Percentiles rank a stretch among this genome's conserved stretches.
Conservation (phyloP, 2,888 invertebrate genomes). For the Atethmia centrago region DNA sequence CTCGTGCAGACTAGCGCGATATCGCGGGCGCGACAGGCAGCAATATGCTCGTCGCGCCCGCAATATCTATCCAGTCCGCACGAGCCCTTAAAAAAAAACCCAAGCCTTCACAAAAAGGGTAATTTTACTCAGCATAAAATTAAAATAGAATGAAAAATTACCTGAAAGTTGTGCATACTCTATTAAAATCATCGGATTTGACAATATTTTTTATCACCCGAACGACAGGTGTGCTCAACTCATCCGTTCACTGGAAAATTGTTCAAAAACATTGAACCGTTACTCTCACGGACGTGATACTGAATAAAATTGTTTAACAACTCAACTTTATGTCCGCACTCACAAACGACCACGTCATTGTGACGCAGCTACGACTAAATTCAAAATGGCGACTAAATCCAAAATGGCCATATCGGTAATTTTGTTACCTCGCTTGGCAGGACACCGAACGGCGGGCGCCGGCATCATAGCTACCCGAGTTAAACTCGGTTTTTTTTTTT, state of each 20-base stretch:
- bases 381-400: constrained; percentile 35
- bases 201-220: not conserved
- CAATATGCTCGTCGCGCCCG: no score
- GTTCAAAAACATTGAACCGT: not conserved
- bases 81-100: not conserved
- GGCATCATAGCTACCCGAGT: constrained; percentile 22
- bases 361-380: not conserved
- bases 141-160: not conserved
- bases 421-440: constrained; percentile 21
- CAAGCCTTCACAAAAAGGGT: no score
- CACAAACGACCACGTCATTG: constrained; percentile 13
- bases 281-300: not conserved
- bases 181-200: not conserved
- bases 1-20: no score
- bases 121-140: not conserved
- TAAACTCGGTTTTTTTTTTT: constrained; percentile 16
- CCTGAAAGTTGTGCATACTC: no score
- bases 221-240: not conserved
- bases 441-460: constrained; percentile 8
- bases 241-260: not conserved
- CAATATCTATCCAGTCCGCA: no score
- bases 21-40: no score
- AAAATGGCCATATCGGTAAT: constrained; percentile 42
- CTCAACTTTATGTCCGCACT: constrained; percentile 5
- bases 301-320: constrained; percentile 16